A percentile compares a stretch with the other conserved stretches of the same genome.
These are phyloP conservation scores for Manis javanica DNA, from an alignment of 2,797 vertebrate genomes.

Conservation along the genomic window DNA sequence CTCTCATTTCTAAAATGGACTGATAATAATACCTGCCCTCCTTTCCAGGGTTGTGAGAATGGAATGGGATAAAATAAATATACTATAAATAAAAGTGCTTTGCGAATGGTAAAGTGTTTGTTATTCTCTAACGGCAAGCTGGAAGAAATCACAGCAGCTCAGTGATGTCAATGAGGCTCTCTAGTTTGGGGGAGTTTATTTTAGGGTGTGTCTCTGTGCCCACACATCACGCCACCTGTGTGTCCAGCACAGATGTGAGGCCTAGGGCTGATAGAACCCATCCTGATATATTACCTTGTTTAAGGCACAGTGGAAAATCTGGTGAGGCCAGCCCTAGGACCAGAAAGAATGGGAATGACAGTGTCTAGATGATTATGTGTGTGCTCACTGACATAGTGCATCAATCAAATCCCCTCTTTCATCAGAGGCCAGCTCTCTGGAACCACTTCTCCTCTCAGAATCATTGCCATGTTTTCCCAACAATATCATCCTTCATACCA, in stretches of 20 bases:
- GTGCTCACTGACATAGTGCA: background rate
- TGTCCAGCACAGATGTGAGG: background rate
- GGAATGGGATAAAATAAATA: background rate
- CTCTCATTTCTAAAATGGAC: background rate
- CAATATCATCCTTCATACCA: background rate
- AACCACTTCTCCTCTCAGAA: background rate
- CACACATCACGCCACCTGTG: background rate
- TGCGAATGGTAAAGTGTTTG: background rate
- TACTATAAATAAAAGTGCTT: background rate
- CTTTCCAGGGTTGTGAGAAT: background rate
- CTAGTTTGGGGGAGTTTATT: background rate
- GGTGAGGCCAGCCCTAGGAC: background rate
- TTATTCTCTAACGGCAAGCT: background rate
- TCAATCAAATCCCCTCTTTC: no score
- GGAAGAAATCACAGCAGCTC: background rate
- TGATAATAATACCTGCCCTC: background rate
- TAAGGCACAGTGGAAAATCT: background rate
- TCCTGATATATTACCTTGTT: background rate
- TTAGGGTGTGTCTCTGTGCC: background rate
- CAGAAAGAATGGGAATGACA: background rate
- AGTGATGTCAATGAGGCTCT: background rate
- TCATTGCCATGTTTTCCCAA: background rate
- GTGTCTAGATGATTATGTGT: background rate
- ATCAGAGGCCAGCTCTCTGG: background rate
- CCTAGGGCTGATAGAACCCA: background rate